Percentiles rank a stretch among this genome's conserved stretches.
phyloP scores from a whole-genome alignment of 2,888 invertebrate species.

The Boloria selene region DNA sequence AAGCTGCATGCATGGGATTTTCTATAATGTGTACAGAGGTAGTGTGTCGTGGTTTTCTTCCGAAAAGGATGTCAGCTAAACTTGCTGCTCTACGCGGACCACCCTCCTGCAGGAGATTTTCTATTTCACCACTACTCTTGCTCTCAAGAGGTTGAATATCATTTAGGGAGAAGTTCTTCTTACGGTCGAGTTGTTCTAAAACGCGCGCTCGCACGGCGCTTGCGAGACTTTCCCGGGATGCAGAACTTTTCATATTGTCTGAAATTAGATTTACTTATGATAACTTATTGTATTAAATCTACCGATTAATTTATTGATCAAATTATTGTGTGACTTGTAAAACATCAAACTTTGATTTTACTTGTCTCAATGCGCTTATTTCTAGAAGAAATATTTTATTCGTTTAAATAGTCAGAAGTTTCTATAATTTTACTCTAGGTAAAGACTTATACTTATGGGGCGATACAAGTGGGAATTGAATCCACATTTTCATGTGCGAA shows the following conservation, averaged over 20 bases:
- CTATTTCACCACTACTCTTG: constrained; percentile 54
- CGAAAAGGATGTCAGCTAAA: constrained; percentile 50
- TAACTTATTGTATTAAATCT: no score
- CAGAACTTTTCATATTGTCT: constrained; percentile 51
- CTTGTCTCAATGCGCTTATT: no score
- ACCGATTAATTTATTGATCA: no score
- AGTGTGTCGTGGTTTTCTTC: constrained; percentile 35
- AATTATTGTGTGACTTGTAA: background rate
- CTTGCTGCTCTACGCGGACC: constrained; percentile 52
- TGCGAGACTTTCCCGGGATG: constrained; percentile 60
- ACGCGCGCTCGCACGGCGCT: constrained; percentile 63
- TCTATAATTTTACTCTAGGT: no score
- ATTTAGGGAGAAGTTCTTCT: constrained; percentile 48
- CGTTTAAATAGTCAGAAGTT: no score
- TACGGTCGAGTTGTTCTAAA: constrained; percentile 54
- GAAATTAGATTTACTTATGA: constrained; percentile 38
- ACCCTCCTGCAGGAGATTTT: constrained; percentile 47
- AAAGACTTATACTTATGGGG: background rate
- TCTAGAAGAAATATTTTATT: no score
- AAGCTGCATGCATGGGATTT: constrained; percentile 64
- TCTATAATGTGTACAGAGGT: constrained; percentile 59
- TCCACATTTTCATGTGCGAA: background rate
- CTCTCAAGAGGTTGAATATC: constrained; percentile 50
- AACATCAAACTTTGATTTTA: no score
- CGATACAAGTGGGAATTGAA: background rate